Evolutionary conservation across 2,113 vertebrate species (phyloP), one percentile per base, ranked within the genome.

Genomic region (Thomomys bottae): DNA sequence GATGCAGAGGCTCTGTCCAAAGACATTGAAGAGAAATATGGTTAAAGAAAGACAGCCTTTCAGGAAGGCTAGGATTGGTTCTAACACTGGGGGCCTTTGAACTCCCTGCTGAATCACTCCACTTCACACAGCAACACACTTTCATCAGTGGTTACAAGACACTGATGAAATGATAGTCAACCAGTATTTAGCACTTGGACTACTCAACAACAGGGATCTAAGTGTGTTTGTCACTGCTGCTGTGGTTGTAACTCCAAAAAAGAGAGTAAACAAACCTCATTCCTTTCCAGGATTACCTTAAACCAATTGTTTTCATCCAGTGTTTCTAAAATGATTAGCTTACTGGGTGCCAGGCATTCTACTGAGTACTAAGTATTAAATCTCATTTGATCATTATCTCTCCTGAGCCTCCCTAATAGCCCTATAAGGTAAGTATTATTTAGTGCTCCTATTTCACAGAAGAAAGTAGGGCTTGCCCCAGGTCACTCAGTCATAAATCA

Each of bases 401-500:
- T 63, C 68, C 45, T 45, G 66, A 94, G 84, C 66, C 61, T 80
- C 85, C 85, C 76, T 59, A 93, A 92, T 54, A 87, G n/a, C 83
- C 49, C 67, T 78, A 82, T 61, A 94, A 93, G 88, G 83, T 73
- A 91, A 89, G n/a, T 83, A 79, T 38, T 84, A 89, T 32, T 54
- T 76, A 68, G 38, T 66, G 73, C 54, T 82, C 18, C 71, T 86
- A 79, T 20, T 84, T 89, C 64, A 86, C 63, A 84, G 21, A 92
- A 73, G 67, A 75, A 93, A 86, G 68, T 80, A 38, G 77, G 88
- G 80, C 84, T 87, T 90, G 88, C 76, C 84, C 78, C 49, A 76
- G 93, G 92, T 90, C 90, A 91, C 17, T 87, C 8, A 49, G 72
- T 61, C 81, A 95, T 89, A 92, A 95, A 92, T 84, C 88, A 90